These are phyloP conservation scores for Rhynchomys soricoides DNA, from an alignment of 2,113 vertebrate genomes.

Conservation along the genomic window DNA sequence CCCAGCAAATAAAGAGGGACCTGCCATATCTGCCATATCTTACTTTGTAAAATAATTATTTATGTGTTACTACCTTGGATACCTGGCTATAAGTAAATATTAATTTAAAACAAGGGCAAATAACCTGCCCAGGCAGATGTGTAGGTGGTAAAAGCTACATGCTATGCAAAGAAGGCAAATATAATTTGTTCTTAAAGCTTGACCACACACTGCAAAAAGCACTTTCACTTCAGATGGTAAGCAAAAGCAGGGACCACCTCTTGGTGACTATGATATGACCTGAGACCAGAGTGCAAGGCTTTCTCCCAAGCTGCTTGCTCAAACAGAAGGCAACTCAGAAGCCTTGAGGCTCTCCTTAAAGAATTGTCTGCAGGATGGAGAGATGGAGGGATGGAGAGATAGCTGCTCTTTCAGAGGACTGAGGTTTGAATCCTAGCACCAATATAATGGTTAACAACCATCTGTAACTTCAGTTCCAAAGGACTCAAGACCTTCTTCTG, in stretches of 20 bases:
- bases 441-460: neutral
- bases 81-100: neutral
- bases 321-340: neutral
- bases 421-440: neutral
- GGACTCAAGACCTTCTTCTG: neutral
- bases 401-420: neutral
- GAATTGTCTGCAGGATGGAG: neutral
- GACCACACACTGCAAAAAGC: neutral
- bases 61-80: neutral
- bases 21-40: neutral
- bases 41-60: neutral
- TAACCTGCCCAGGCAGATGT: neutral
- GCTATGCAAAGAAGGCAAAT: neutral
- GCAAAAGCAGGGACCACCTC: neutral
- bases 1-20: neutral
- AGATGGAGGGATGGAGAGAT: neutral
- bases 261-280: neutral
- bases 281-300: neutral
- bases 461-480: neutral
- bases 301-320: neutral
- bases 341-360: neutral
- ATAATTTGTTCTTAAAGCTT: neutral
- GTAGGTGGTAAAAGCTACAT: neutral
- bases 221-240: neutral
- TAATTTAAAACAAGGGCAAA: conserved; percentile 6